Percentiles rank a stretch among this genome's conserved stretches.
phyloP scores from a whole-genome alignment of 2,888 invertebrate genomes.

The Agriopis leucophaearia region DNA sequence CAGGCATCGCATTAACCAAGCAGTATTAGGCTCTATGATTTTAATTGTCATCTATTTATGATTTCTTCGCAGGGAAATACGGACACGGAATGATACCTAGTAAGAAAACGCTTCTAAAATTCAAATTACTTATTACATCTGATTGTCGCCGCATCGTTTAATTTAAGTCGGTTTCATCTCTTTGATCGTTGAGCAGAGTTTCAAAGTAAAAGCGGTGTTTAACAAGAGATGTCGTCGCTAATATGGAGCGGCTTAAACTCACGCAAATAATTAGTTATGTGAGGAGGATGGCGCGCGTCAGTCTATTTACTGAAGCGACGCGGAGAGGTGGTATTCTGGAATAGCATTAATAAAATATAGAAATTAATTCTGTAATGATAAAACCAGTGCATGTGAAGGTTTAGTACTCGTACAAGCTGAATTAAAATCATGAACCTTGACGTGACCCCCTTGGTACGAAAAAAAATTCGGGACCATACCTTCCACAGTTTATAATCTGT shows the following conservation, averaged over 20 bases:
- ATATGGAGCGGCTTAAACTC: conserved; percentile 68
- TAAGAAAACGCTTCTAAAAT: not conserved
- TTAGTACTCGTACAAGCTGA: not conserved
- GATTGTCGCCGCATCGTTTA: conserved; percentile 8
- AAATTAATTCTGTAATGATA: too few species aligned
- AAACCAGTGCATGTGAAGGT: too few species aligned
- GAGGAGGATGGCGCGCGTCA: conserved; percentile 42
- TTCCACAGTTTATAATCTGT: too few species aligned
- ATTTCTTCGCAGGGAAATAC: not conserved
- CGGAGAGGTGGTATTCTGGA: conserved; percentile 57
- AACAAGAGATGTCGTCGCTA: conserved; percentile 44
- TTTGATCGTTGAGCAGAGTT: conserved; percentile 25
- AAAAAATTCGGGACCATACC: too few species aligned
- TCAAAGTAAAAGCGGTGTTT: conserved; percentile 25
- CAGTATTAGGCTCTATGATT: too few species aligned
- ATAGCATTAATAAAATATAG: not conserved
- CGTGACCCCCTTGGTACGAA: too few species aligned
- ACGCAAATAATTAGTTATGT: conserved; percentile 73
- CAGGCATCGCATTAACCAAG: too few species aligned
- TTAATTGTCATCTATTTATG: too few species aligned
- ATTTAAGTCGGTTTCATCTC: conserved; percentile 6
- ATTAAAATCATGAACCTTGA: too few species aligned
- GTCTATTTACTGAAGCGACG: conserved; percentile 59
- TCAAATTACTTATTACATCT: not conserved
- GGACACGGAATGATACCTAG: not conserved